Conservation (phyloP, 1,140 invertebrate species). For the Drosophila lowei region DNA sequence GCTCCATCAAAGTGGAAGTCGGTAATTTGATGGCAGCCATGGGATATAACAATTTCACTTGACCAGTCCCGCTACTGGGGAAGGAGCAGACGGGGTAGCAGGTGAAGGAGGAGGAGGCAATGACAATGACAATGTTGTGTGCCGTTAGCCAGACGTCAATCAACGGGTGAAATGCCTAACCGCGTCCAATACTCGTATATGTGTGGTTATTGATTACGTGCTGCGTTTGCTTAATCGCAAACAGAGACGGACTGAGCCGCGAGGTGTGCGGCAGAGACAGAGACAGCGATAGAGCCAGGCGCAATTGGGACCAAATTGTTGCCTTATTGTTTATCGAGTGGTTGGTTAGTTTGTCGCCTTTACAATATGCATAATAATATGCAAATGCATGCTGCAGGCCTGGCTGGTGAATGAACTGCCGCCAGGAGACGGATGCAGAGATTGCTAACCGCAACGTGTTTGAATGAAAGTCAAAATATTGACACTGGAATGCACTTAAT, state of each 20-base stretch:
- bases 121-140: constrained; percentile 65
- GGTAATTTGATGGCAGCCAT: constrained; percentile 59
- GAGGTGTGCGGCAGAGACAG: too few relatives aligned
- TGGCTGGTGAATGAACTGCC: constrained; percentile 66
- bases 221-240: constrained; percentile 61
- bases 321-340: constrained; percentile 48
- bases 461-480: constrained; percentile 49
- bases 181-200: constrained; percentile 34
- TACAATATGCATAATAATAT: constrained; percentile 67
- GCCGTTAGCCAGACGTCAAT: constrained; percentile 65
- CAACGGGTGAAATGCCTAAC: constrained; percentile 64
- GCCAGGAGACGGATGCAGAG: constrained; percentile 26
- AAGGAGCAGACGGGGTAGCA: neutral
- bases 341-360: constrained; percentile 57
- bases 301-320: constrained; percentile 62
- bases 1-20: constrained; percentile 51
- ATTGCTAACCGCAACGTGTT: constrained; percentile 17
- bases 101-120: constrained; percentile 28
- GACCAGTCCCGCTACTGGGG: constrained; percentile 14
- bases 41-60: constrained; percentile 66
- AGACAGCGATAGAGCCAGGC: neutral
- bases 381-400: constrained; percentile 25
- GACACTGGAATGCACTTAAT: constrained; percentile 34
- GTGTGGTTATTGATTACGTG: constrained; percentile 70
- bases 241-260: constrained; percentile 16